Evolutionary conservation across 2,797 vertebrate genomes (phyloP).

Genomic region (Cossypha polioptera): DNA sequence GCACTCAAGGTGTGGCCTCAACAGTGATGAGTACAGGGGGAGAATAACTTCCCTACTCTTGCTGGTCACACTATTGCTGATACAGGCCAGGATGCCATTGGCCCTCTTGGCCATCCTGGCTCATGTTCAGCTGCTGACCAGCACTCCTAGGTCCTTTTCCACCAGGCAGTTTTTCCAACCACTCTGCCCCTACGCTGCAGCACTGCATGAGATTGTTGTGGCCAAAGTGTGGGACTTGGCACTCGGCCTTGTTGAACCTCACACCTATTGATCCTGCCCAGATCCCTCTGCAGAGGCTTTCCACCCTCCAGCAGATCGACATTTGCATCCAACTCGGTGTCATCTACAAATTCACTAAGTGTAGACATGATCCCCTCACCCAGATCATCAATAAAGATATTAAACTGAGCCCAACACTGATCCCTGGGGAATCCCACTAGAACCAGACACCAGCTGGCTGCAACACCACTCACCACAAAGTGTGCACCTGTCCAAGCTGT

Average conservation of each 20-base stretch:
- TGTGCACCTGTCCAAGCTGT: neutral
- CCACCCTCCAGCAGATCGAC: neutral
- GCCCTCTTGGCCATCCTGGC: neutral
- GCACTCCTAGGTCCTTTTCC: neutral
- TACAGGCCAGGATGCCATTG: neutral
- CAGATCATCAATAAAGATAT: neutral
- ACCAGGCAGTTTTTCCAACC: neutral
- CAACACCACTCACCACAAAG: accelerated
- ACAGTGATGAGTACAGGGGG: neutral
- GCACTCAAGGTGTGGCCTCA: neutral
- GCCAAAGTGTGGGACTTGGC: accelerated
- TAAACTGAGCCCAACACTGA: neutral
- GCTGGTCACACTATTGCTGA: neutral
- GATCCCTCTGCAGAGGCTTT: neutral
- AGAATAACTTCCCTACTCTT: neutral
- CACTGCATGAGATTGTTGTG: accelerated
- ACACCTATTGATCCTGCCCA: neutral
- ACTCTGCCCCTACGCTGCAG: neutral
- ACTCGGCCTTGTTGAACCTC: neutral
- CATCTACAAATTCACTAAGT: neutral
- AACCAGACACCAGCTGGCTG: neutral
- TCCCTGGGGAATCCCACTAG: neutral
- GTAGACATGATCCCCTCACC: neutral
- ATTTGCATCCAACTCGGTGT: neutral
- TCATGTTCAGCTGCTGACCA: neutral